Conservation (phyloP, 2,888 invertebrate genomes). For the Poecilus cupreus region DNA sequence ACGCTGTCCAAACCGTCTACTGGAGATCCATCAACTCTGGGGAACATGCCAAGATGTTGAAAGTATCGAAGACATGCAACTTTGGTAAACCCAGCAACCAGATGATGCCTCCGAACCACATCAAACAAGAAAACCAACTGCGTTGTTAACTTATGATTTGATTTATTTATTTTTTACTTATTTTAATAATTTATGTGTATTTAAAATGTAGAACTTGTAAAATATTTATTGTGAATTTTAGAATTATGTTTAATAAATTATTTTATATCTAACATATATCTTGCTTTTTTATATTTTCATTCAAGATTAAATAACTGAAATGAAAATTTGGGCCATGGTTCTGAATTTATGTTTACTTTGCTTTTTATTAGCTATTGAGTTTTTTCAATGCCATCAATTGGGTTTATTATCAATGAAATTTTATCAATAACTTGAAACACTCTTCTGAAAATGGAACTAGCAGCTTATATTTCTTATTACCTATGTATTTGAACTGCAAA, state of each 20-base stretch:
- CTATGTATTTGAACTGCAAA: too few relatives aligned
- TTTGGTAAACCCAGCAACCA: constrained; percentile 63
- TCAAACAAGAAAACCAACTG: constrained; percentile 43
- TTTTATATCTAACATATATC: background rate
- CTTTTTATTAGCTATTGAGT: background rate
- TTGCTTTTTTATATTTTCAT: background rate
- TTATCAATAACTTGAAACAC: too few relatives aligned
- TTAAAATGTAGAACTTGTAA: background rate
- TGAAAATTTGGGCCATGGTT: background rate
- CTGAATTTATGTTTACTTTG: background rate
- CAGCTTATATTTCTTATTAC: too few relatives aligned
- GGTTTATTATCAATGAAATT: background rate
- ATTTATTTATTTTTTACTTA: constrained; percentile 27
- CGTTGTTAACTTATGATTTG: constrained; percentile 42
- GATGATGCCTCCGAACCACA: constrained; percentile 25
- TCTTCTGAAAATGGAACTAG: too few relatives aligned
- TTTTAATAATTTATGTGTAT: too few relatives aligned
- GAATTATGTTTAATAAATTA: background rate
- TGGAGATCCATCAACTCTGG: constrained; percentile 76
- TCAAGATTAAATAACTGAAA: background rate
- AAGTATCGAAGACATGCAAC: constrained; percentile 68
- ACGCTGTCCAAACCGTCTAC: constrained; percentile 85
- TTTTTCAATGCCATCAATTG: background rate
- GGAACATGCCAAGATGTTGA: constrained; percentile 66
- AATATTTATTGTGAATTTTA: background rate